These are phyloP conservation scores for Zygogramma bicolorata DNA, from an alignment of 2,888 invertebrate species.

Conservation along the genomic window DNA sequence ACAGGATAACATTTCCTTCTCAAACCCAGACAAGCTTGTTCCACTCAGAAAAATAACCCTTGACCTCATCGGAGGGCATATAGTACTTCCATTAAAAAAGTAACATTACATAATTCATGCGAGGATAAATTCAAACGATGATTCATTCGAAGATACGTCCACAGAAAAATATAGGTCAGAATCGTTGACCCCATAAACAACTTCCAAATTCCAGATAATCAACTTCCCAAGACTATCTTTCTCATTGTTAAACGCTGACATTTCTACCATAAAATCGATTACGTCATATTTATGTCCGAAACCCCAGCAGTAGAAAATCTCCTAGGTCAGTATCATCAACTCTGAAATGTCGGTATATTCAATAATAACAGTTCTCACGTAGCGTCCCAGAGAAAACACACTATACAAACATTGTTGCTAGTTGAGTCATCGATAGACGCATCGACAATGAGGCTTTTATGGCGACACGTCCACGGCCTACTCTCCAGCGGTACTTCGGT, in stretches of 20 bases:
- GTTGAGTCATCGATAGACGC: not conserved
- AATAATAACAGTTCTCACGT: conserved; percentile 11
- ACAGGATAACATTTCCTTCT: too few species aligned
- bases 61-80: too few species aligned
- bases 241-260: not conserved
- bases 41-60: too few species aligned
- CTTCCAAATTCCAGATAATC: too few species aligned
- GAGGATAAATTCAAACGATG: too few species aligned
- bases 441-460: conserved; percentile 13
- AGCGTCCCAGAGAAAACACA: not conserved
- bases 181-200: too few species aligned
- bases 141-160: too few species aligned
- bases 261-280: not conserved
- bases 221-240: not conserved
- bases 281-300: not conserved
- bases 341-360: not conserved
- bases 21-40: too few species aligned
- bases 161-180: too few species aligned
- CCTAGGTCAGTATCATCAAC: not conserved
- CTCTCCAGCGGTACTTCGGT: not conserved
- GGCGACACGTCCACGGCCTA: conserved; percentile 2
- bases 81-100: too few species aligned
- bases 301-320: not conserved
- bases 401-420: conserved; percentile 8
- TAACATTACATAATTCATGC: too few species aligned